Evolutionary conservation across 2,113 vertebrate species (phyloP).

Genomic region (Leptocoma aspasia): DNA sequence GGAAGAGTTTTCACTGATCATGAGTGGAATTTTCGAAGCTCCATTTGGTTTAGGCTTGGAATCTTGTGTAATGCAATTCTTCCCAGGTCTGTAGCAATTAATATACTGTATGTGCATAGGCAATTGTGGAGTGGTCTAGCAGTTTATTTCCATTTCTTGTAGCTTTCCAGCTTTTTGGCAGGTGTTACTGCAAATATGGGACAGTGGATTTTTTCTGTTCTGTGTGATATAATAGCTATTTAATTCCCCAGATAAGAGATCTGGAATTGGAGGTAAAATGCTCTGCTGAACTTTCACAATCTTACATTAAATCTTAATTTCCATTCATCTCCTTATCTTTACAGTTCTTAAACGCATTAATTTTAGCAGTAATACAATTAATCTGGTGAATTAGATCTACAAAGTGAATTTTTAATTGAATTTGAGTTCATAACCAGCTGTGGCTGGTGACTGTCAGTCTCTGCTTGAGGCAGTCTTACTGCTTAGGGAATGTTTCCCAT

Average conservation of each 20-base stretch:
- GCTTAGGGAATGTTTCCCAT: neutral
- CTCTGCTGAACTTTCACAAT: neutral
- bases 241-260: conserved; percentile 1
- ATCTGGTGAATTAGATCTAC: neutral
- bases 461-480: neutral
- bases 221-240: neutral
- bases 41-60: neutral
- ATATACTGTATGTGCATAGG: neutral
- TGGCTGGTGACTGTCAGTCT: neutral
- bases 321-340: neutral
- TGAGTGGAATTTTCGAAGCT: neutral
- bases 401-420: neutral
- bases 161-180: neutral
- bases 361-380: neutral
- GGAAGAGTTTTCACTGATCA: neutral
- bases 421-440: neutral
- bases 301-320: conserved; percentile 8
- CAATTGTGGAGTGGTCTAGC: neutral
- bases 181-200: neutral
- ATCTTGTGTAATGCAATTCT: neutral
- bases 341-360: neutral
- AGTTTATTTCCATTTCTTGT: neutral
- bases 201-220: neutral
- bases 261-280: neutral
- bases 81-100: neutral